Base-by-base conservation (phyloP, 2,113 vertebrate genomes). In the Phoxinus phoxinus region DNA sequence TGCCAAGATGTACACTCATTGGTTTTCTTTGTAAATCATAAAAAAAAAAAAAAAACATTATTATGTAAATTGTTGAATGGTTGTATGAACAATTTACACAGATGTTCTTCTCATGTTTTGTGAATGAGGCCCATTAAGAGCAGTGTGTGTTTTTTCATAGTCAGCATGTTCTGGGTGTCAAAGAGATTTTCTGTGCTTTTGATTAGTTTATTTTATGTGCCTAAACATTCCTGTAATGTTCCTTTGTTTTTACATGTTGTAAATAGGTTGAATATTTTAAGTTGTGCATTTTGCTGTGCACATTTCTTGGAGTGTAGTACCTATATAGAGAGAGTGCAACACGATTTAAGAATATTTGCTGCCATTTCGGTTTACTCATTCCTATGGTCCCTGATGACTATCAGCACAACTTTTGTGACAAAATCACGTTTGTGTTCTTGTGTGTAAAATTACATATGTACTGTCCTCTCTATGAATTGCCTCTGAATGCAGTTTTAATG, bases 261-360 rank as follows among this genome's bases (percentile, higher is more conserved):
- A 97, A 96, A 97, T 97, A 97, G 92, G 91, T 96, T 95, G 95
- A 96, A 96, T 94, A 96, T 97, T 96, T 96, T 76, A 46, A 65
- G 77, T 53, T 87, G 72, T 67, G 72, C 87, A 87, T 65, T 93
- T 85, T 86, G 90, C 69, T 69, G 35, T 86, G 87, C 80, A 82
- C 63, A 30, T 83, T 69, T 69, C 27, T 69, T 41, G 27, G 25
- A 8, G 25, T 58, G 67, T 41, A 13, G 56, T 44, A 2, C 8
- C 8, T 10, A 41, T 13, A 41, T 25, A 41, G 32, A 83, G 59
- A 51, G 58, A 80, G 63, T 79, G 21, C 41, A 51, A 83, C 32
- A 25, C 21, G 5, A 72, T 83, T 83, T 37, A 21, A n/a, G 21
- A 78, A 81, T 32, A 32, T 65, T 81, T 81, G 35, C 41, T 48